Percentiles rank a stretch among this genome's conserved stretches.
These are phyloP conservation scores for Promerops cafer DNA, from an alignment of 2,113 vertebrate genomes.

Conservation along the genomic window DNA sequence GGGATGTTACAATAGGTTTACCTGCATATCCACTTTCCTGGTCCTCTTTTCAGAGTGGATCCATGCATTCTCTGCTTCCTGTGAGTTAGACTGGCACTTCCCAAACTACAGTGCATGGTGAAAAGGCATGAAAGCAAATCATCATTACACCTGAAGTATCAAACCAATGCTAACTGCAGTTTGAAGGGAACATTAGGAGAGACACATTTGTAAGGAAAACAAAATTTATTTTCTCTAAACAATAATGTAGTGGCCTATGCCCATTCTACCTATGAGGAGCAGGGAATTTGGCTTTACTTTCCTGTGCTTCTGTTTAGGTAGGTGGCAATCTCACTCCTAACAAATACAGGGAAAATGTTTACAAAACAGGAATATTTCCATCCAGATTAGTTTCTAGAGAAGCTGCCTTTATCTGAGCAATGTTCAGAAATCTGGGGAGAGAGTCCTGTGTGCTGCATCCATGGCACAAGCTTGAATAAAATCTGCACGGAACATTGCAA, in stretches of 20 bases:
- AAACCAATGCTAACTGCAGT: background rate
- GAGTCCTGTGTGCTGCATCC: background rate
- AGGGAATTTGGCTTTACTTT: background rate
- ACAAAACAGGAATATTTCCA: background rate
- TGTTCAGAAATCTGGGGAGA: background rate
- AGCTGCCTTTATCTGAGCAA: background rate
- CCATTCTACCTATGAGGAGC: background rate
- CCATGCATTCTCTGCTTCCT: background rate
- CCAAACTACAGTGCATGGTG: background rate
- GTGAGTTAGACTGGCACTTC: background rate
- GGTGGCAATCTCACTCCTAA: background rate
- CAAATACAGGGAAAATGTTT: background rate
- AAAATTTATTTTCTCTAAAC: background rate
- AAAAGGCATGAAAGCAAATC: background rate
- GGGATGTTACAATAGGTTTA: background rate
- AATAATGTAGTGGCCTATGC: background rate
- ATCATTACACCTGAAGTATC: background rate
- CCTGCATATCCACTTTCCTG: background rate
- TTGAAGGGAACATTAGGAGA: background rate
- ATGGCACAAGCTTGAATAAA: background rate
- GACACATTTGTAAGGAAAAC: background rate
- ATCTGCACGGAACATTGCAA: background rate
- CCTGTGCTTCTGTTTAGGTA: background rate
- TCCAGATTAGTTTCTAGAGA: background rate
- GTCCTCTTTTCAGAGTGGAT: background rate